These are phyloP conservation scores for Pelochelys cantorii DNA, from an alignment of 2,797 vertebrate species.

Conservation along the genomic window DNA sequence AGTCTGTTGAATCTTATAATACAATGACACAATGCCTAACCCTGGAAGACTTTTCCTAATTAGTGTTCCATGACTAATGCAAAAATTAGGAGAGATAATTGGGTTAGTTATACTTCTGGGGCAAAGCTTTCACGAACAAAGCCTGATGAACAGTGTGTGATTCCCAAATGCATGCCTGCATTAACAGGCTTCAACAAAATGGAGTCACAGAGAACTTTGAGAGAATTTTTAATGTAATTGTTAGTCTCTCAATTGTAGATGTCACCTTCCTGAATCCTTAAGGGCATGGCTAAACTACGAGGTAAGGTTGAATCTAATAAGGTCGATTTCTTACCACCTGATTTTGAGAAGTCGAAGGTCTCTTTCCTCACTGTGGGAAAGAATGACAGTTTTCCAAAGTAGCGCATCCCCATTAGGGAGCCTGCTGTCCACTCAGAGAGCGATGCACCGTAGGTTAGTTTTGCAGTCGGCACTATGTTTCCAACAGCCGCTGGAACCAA, in stretches of 20 bases:
- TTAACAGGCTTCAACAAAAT: not conserved
- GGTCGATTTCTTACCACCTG: too few relatives aligned
- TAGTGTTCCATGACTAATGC: constrained; percentile 11
- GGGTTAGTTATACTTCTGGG: constrained; percentile 25
- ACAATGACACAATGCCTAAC: constrained; percentile 34
- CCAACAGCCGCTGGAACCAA: too few relatives aligned
- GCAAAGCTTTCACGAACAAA: constrained; percentile 29
- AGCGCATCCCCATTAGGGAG: too few relatives aligned
- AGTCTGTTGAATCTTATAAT: constrained; percentile 48
- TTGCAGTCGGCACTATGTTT: too few relatives aligned
- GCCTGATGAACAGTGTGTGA: constrained; percentile 32
- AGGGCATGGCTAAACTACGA: too few relatives aligned
- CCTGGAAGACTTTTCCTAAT: constrained; percentile 49
- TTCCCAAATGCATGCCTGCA: not conserved
- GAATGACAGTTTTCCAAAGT: too few relatives aligned
- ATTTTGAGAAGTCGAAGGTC: too few relatives aligned
- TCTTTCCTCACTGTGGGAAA: too few relatives aligned
- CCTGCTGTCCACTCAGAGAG: too few relatives aligned
- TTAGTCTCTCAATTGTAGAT: not conserved
- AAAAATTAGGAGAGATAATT: constrained; percentile 63
- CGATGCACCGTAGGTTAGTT: too few relatives aligned
- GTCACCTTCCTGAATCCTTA: not conserved
- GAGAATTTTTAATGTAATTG: not conserved
- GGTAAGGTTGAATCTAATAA: too few relatives aligned
- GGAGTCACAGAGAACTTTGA: not conserved